These are phyloP conservation scores for Perithous albicinctus DNA, from an alignment of 2,888 invertebrate species.

Conservation along the genomic window DNA sequence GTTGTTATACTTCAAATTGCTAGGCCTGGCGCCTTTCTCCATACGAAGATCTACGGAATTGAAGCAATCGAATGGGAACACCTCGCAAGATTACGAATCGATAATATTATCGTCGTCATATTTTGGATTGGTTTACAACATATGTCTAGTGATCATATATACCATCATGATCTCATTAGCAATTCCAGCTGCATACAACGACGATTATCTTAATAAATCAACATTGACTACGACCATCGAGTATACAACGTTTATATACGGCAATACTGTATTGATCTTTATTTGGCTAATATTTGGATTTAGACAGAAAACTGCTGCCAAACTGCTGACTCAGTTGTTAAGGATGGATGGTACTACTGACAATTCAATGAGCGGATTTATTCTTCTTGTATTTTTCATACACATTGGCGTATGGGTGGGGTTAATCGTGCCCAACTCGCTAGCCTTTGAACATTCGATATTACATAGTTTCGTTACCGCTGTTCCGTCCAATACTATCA, in stretches of 20 bases:
- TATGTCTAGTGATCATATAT: slow-evolving; percentile 18
- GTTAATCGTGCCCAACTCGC: neutral
- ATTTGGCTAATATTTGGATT: neutral
- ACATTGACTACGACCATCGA: neutral
- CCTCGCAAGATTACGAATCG: neutral
- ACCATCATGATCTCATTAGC: slow-evolving; percentile 20
- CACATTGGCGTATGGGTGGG: slow-evolving; percentile 20
- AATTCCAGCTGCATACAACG: neutral
- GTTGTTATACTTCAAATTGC: slow-evolving; percentile 1
- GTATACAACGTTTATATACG: slow-evolving; percentile 41
- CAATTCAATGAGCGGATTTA: slow-evolving; percentile 4
- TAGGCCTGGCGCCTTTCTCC: slow-evolving; percentile 26
- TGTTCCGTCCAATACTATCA: neutral
- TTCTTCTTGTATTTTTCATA: neutral
- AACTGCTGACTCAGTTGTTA: slow-evolving; percentile 28
- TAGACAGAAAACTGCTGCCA: slow-evolving; percentile 2
- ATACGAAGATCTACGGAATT: neutral
- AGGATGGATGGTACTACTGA: neutral
- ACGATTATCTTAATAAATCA: slow-evolving; percentile 39
- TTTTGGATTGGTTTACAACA: slow-evolving; percentile 64
- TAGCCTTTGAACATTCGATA: neutral
- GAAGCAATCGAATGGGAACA: neutral
- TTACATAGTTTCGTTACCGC: slow-evolving; percentile 21
- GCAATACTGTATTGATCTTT: neutral
- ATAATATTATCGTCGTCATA: slow-evolving; percentile 44